Evolutionary conservation across 2,888 invertebrate genomes (phyloP).

Genomic region (Latrodectus hesperus): DNA sequence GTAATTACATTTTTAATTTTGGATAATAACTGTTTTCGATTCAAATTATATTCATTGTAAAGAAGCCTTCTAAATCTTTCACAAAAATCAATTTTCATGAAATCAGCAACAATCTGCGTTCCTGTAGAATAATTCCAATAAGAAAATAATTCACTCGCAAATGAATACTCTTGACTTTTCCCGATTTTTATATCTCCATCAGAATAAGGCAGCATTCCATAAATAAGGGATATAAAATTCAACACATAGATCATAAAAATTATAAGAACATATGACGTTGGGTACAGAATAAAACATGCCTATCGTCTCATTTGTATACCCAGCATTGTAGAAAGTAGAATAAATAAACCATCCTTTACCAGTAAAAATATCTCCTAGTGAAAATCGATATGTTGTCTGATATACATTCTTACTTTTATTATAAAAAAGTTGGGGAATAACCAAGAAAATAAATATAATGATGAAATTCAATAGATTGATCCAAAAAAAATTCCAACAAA

Average conservation of each 20-base stretch:
- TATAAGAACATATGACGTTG: neutral
- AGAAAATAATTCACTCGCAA: neutral
- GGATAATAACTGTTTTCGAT: neutral
- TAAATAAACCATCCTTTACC: neutral
- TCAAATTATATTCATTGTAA: neutral
- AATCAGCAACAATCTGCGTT: neutral
- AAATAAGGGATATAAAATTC: neutral
- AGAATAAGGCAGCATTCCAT: neutral
- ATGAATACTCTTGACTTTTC: neutral
- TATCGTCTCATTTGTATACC: neutral
- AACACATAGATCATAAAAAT: neutral
- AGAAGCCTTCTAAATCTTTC: neutral
- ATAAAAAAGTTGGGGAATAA: neutral
- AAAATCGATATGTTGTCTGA: neutral
- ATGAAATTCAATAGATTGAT: neutral
- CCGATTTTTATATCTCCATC: neutral
- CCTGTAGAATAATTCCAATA: neutral
- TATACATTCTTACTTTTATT: neutral
- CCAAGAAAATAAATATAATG: neutral
- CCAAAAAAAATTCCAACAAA: neutral
- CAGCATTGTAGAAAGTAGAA: neutral
- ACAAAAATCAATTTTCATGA: neutral
- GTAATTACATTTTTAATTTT: neutral
- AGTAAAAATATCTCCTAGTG: neutral
- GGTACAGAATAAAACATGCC: neutral